These are phyloP conservation scores for Halisarca cf. caerulea DNA, from an alignment of 37 sponge, comb jelly and placozoan species.

Conservation along the genomic window DNA sequence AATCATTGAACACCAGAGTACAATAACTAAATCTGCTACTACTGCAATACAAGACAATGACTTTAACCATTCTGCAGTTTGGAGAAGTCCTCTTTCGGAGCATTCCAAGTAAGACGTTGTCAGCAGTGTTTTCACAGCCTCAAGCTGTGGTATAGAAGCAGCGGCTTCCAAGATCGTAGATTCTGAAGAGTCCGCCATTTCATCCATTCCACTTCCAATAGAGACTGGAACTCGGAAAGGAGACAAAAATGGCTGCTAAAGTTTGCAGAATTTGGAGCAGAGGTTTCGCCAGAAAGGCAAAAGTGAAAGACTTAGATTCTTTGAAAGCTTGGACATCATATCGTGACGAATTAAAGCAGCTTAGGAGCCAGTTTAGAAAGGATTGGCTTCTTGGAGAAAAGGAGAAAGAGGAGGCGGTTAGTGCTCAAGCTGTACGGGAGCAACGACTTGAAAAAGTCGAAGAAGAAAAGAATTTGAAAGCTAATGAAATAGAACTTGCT, in stretches of 20 bases:
- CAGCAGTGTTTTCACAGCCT: conserved; percentile 17
- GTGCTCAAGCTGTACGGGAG: conserved; percentile 52
- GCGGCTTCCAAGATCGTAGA: neutral
- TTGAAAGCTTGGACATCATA: neutral
- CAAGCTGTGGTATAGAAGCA: neutral
- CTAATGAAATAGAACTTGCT: conserved; percentile 43
- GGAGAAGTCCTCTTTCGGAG: conserved; percentile 53
- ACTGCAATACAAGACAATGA: too few relatives aligned
- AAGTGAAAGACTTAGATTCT: neutral
- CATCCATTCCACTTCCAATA: neutral
- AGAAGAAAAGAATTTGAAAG: conserved; percentile 45
- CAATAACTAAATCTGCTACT: too few relatives aligned
- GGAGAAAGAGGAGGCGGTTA: conserved; percentile 36
- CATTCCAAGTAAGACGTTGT: conserved; percentile 48
- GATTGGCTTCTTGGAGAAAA: neutral
- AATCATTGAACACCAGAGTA: too few relatives aligned
- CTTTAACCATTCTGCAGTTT: conserved; percentile 77
- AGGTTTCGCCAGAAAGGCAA: neutral
- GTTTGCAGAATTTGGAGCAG: neutral
- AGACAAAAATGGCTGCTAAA: neutral
- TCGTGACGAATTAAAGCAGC: neutral
- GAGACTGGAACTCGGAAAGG: neutral
- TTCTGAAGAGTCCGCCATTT: conserved; percentile 16
- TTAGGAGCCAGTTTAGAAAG: neutral
- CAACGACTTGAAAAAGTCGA: conserved; percentile 29